Conservation (phyloP, 2,888 invertebrate genomes). For the Cremastinae sp. region DNA sequence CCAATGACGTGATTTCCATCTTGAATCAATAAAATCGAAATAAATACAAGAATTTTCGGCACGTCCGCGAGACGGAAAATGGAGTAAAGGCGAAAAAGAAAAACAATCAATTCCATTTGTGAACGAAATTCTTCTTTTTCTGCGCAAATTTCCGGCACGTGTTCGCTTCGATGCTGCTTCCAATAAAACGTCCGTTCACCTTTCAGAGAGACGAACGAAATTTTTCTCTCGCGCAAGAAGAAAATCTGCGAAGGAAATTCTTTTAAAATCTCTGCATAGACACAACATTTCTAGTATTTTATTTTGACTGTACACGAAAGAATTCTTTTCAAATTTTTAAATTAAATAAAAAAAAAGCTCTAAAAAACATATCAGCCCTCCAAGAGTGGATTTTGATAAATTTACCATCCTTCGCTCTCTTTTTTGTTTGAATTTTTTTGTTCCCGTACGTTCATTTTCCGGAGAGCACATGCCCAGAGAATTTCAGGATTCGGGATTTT, state of each 20-base stretch:
- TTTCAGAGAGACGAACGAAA: background rate
- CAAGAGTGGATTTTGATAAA: conserved; percentile 48
- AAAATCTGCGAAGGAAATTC: background rate
- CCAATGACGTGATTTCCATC: conserved; percentile 25
- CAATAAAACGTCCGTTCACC: conserved; percentile 29
- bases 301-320: conserved; percentile 42
- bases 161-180: conserved; percentile 16
- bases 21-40: background rate
- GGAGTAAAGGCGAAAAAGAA: conserved; percentile 1
- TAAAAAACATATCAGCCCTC: conserved; percentile 24
- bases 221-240: background rate
- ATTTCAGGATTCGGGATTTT: conserved; percentile 27
- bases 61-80: background rate
- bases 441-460: background rate
- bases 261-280: conserved; percentile 21
- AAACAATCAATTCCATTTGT: background rate
- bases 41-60: background rate
- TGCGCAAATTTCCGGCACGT: conserved; percentile 28
- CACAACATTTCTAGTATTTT: background rate
- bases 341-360: background rate
- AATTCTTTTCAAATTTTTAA: conserved; percentile 21
- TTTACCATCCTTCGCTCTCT: conserved; percentile 18
- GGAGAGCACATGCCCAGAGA: conserved; percentile 29
- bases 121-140: background rate
- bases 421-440: conserved; percentile 7